phyloP scores from a whole-genome alignment of 2,888 invertebrate genomes.

The Caenorhabditis parvicauda region DNA sequence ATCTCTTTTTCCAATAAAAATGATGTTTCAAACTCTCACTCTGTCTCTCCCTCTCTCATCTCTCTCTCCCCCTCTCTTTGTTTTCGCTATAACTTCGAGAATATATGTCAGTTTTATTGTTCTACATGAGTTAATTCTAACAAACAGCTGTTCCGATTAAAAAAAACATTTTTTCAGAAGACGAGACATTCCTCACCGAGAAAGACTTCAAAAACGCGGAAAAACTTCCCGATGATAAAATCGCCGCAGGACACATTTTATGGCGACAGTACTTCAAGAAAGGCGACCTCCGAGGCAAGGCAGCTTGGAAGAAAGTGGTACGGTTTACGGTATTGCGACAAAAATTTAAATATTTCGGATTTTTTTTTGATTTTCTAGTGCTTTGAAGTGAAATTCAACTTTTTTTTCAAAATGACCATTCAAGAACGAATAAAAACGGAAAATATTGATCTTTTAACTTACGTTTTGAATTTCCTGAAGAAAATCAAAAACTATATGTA shows the following conservation, averaged over 20 bases:
- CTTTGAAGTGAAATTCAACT: neutral
- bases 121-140: no score
- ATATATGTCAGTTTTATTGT: no score
- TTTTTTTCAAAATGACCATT: neutral
- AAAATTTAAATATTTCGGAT: neutral
- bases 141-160: neutral
- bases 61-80: no score
- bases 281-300: constrained; percentile 59
- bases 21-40: neutral
- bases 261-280: constrained; percentile 48
- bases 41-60: no score
- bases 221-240: constrained; percentile 30
- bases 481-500: no score
- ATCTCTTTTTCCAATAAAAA: neutral
- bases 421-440: neutral
- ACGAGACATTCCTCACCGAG: constrained; percentile 41
- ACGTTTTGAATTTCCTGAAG: no score
- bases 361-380: neutral
- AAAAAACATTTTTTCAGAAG: constrained; percentile 31
- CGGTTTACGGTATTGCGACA: neutral
- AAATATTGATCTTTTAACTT: neutral
- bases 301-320: constrained; percentile 47
- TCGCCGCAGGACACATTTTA: constrained; percentile 30
- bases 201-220: constrained; percentile 55
- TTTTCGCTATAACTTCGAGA: no score